A percentile compares a stretch with the other conserved stretches of the same genome.
Evolutionary conservation across 1,140 invertebrate genomes (phyloP).

Genomic region (Pseudobourletiella spinata): DNA sequence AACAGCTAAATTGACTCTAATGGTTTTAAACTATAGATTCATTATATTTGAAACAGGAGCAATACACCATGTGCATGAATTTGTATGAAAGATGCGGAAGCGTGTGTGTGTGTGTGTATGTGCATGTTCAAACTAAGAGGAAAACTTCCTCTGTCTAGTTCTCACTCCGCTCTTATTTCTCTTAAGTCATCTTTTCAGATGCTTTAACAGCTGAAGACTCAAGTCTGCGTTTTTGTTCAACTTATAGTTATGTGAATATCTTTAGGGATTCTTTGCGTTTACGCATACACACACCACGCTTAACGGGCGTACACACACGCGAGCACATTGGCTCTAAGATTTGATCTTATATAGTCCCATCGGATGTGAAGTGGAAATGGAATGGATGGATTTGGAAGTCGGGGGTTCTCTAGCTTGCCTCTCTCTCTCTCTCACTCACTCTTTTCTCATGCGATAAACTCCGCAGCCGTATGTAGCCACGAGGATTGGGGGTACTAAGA

Average conservation of each 20-base stretch:
- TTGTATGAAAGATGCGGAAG: too few species aligned
- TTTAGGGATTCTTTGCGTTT: background rate
- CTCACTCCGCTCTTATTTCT: background rate
- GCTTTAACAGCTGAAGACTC: background rate
- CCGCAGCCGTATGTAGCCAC: too few species aligned
- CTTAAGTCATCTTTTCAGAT: slow-evolving; percentile 1
- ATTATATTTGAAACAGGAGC: background rate
- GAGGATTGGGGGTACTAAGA: too few species aligned
- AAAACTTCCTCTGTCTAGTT: background rate
- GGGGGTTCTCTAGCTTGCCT: slow-evolving; percentile 4
- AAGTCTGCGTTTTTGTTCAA: slow-evolving; percentile 2
- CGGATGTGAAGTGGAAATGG: slow-evolving; percentile 1
- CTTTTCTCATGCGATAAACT: background rate
- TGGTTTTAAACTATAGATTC: background rate
- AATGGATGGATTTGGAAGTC: slow-evolving; percentile 2
- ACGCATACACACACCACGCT: background rate
- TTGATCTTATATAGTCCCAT: background rate
- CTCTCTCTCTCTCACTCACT: background rate
- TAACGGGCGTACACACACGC: too few species aligned
- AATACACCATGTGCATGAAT: too few species aligned
- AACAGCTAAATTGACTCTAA: background rate
- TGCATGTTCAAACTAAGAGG: background rate
- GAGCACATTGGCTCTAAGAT: background rate
- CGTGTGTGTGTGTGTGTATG: background rate
- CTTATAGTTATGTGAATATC: background rate